Evolutionary conservation across 2,888 invertebrate genomes (phyloP), one percentile per base, ranked within the genome.

Genomic region (Eupeodes latifasciatus): DNA sequence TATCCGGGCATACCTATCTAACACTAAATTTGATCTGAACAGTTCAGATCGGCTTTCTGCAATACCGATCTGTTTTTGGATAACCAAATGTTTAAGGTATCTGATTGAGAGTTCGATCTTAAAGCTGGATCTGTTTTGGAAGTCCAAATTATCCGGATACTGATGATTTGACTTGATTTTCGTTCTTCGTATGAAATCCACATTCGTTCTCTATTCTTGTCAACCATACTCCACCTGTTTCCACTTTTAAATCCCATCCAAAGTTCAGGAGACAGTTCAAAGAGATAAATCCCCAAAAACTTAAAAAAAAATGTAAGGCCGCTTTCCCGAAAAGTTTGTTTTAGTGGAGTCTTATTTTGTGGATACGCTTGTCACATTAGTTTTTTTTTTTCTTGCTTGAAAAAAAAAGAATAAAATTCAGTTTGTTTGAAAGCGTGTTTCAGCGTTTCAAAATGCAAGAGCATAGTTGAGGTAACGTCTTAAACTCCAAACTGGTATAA

Each of bases 321-420:
- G 36, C 19, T 57, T 27, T 16, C 57, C 64, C 74, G 16, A 53
- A 79, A 82, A 83, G 78, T 86, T 83, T 71, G 69, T 75, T 86
- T 79, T 75, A 59, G 64, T 66, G n/a, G 59, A 79, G 86, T 79
- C 64, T 79, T 78, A 86, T 76, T 81, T 78, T 83, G 69, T 86
- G 83, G 86, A 83, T 83, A 86, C 74, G 82, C 79, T 79, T 86
- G 86, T 86, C 86, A 86, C 71, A 69, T 71, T 44, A 44, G 51
- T 75, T 59, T 19, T 14, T 16, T 16, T 47, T 66, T 66, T 4
- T 19, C 2, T 64, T 47, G 14, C 7, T 47, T 47, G n/a, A n/a
- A 19, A 1, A 0, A 4, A 62, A 62, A 53, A n/a, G 16, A 55
- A 64, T 49, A 51, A 62, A 49, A n/a, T 55, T 16, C 72, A 75